These are phyloP conservation scores for Aeoliscus strigatus DNA, from an alignment of 2,797 vertebrate genomes.

Conservation along the genomic window DNA sequence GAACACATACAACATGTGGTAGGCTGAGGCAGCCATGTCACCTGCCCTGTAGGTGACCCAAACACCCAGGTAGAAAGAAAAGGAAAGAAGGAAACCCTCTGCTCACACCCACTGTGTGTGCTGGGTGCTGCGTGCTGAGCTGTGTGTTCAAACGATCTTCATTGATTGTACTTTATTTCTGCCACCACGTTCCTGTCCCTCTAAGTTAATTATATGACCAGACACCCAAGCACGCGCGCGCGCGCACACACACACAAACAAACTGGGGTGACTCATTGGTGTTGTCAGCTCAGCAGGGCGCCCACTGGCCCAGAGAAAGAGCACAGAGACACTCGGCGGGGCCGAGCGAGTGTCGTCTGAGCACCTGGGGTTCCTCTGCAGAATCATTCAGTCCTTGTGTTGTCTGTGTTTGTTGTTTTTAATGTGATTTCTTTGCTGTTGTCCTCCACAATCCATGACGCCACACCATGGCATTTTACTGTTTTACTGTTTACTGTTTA, in stretches of 20 bases:
- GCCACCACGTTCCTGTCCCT: constrained; percentile 9
- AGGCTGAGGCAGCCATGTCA: too few species aligned
- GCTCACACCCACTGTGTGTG: too few species aligned
- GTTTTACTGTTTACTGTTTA: too few species aligned
- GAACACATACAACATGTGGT: too few species aligned
- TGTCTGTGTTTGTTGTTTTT: too few species aligned
- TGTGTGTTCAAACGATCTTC: not conserved
- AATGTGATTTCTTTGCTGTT: too few species aligned
- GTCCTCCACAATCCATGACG: too few species aligned
- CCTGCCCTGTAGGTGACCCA: too few species aligned
- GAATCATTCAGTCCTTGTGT: not conserved
- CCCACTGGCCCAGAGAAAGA: constrained; percentile 27
- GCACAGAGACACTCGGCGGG: constrained; percentile 14
- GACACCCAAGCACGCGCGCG: constrained; percentile 11
- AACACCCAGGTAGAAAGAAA: too few species aligned
- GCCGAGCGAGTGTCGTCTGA: constrained; percentile 2
- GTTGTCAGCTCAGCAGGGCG: constrained; percentile 46
- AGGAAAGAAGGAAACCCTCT: too few species aligned
- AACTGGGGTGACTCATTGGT: constrained; percentile 24
- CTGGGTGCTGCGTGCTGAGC: too few species aligned
- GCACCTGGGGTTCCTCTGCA: constrained; percentile 7
- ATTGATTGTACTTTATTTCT: constrained; percentile 18
- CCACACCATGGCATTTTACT: too few species aligned
- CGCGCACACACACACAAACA: constrained; percentile 11
- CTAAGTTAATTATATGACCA: constrained; percentile 16